phyloP scores from a whole-genome alignment of 1,140 invertebrate genomes.

The Conus ventricosus region DNA sequence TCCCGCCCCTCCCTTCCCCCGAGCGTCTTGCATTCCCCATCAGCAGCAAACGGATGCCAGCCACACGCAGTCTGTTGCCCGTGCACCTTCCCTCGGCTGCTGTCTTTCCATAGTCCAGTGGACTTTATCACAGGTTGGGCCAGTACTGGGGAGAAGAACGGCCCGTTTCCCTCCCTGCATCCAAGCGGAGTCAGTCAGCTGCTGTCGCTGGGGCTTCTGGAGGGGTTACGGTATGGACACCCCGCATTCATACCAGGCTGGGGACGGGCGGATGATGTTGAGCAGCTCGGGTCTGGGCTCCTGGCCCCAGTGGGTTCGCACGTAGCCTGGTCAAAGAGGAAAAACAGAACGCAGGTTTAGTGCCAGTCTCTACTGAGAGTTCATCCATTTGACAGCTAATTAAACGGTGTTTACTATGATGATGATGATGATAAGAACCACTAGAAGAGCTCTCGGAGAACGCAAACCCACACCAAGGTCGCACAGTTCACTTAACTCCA shows the following conservation, averaged over 20 bases:
- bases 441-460: not conserved
- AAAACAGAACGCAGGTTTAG: not conserved
- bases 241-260: constrained; percentile 69
- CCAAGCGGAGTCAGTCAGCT: not conserved
- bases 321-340: constrained; percentile 56
- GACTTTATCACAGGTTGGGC: not conserved
- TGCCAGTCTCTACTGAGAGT: not conserved
- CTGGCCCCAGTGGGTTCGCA: constrained; percentile 61
- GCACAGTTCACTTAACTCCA: no score
- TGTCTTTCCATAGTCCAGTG: not conserved
- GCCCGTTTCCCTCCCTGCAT: not conserved
- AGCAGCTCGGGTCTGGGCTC: constrained; percentile 50
- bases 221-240: constrained; percentile 56
- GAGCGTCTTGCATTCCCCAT: no score
- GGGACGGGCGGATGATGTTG: constrained; percentile 56
- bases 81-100: not conserved
- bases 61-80: not conserved
- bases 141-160: not conserved
- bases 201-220: no score
- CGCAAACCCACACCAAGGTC: no score
- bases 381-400: not conserved
- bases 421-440: not conserved
- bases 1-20: no score
- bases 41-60: no score
- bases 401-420: not conserved